A percentile compares a stretch with the other conserved stretches of the same genome.
Conservation (phyloP, 2,888 invertebrate genomes). For the Cephus rjabovi region DNA sequence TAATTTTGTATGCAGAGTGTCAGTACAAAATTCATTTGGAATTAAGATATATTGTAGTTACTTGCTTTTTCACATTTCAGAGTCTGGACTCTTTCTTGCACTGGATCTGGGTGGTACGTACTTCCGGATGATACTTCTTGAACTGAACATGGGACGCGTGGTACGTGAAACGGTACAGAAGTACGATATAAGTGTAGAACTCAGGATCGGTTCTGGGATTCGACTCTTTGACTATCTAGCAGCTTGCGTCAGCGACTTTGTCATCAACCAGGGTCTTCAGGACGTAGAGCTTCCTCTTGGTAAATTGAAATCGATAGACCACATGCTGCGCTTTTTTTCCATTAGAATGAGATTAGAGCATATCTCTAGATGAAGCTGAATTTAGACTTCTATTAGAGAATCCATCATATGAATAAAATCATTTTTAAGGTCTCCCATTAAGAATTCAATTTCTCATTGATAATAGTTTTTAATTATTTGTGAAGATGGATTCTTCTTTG, state of each 20-base stretch:
- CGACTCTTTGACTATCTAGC: slow-evolving; percentile 82
- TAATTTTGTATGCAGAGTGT: neutral
- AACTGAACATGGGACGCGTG: slow-evolving; percentile 71
- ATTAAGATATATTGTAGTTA: neutral
- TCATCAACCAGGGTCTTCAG: slow-evolving; percentile 72
- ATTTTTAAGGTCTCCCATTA: neutral
- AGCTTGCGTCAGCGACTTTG: slow-evolving; percentile 79
- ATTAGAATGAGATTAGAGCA: neutral
- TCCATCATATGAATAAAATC: neutral
- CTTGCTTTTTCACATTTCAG: slow-evolving; percentile 34
- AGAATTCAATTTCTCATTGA: neutral
- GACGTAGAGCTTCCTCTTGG: slow-evolving; percentile 75
- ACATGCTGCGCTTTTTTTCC: neutral
- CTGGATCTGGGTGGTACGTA: slow-evolving; percentile 87
- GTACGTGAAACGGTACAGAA: slow-evolving; percentile 74
- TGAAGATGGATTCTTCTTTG: neutral
- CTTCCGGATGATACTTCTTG: slow-evolving; percentile 79
- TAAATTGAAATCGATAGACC: slow-evolving; percentile 58
- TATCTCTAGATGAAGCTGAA: neutral
- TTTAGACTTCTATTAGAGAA: neutral
- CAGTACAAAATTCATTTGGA: neutral
- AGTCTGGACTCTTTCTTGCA: slow-evolving; percentile 81
- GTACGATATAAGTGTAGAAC: slow-evolving; percentile 73
- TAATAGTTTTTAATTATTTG: slow-evolving; percentile 4
- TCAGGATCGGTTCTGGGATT: slow-evolving; percentile 74